These are phyloP conservation scores for Anguilla megastoma DNA, from an alignment of 2,797 vertebrate genomes.

Conservation along the genomic window DNA sequence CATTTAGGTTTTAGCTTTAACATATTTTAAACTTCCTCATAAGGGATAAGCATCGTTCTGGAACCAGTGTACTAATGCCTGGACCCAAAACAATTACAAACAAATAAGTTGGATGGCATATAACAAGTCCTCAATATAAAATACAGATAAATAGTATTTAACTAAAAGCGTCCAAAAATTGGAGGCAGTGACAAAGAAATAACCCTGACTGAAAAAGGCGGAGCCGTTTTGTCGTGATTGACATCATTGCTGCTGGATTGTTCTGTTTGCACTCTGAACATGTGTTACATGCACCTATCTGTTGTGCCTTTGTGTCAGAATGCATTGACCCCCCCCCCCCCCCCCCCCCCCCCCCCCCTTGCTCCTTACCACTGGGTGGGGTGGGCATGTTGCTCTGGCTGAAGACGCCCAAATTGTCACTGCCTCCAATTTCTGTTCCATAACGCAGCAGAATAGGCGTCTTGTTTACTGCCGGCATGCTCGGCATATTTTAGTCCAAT, in stretches of 20 bases:
- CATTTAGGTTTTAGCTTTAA: too few species aligned
- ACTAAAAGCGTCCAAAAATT: neutral
- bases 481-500: conserved; percentile 49
- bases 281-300: neutral
- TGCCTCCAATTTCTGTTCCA: conserved; percentile 77
- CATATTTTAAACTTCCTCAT: too few species aligned
- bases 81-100: too few species aligned
- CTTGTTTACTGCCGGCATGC: conserved; percentile 41
- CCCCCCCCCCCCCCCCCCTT: too few species aligned
- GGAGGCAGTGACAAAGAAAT: neutral
- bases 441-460: conserved; percentile 27
- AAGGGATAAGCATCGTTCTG: too few species aligned
- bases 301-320: neutral
- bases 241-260: neutral
- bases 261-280: neutral
- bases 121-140: too few species aligned
- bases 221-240: neutral
- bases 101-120: too few species aligned
- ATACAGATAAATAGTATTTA: neutral
- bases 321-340: neutral
- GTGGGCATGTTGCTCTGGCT: conserved; percentile 82
- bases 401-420: conserved; percentile 80
- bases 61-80: too few species aligned
- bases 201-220: neutral
- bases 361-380: conserved; percentile 73